These are phyloP conservation scores for Chaetogeoica ovagalla DNA, from an alignment of 2,888 invertebrate genomes.

Conservation along the genomic window DNA sequence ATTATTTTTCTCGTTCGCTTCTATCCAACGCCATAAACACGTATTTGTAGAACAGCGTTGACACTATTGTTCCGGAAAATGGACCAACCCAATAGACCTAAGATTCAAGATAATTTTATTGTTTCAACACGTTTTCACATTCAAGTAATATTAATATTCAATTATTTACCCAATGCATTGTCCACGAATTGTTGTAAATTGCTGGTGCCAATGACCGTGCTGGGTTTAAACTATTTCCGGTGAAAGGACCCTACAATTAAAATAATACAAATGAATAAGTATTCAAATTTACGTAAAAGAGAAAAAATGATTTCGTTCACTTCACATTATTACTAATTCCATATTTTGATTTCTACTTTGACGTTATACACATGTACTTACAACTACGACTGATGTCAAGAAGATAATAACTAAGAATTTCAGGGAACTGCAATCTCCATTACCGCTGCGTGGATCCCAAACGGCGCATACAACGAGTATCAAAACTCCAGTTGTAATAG, in stretches of 20 bases:
- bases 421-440: slow-evolving; percentile 59
- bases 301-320: background rate
- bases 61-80: slow-evolving; percentile 41
- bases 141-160: background rate
- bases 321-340: no score
- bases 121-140: background rate
- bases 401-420: slow-evolving; percentile 60
- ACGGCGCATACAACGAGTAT: slow-evolving; percentile 60
- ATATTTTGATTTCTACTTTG: no score
- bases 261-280: slow-evolving; percentile 5
- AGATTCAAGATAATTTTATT: slow-evolving; percentile 4
- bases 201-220: slow-evolving; percentile 74
- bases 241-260: slow-evolving; percentile 68
- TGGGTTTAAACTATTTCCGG: slow-evolving; percentile 75
- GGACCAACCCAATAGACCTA: slow-evolving; percentile 54
- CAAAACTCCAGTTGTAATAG: slow-evolving; percentile 59
- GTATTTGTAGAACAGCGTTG: slow-evolving; percentile 53
- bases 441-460: slow-evolving; percentile 60
- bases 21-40: slow-evolving; percentile 45
- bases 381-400: slow-evolving; percentile 59
- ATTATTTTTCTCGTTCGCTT: slow-evolving; percentile 34
- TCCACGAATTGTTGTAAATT: slow-evolving; percentile 69
- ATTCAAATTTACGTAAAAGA: background rate
- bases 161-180: slow-evolving; percentile 68
- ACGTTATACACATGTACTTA: slow-evolving; percentile 35